Percentiles rank a stretch among this genome's conserved stretches.
phyloP scores from a whole-genome alignment of 2,888 invertebrate genomes.

The Xestia c-nigrum region DNA sequence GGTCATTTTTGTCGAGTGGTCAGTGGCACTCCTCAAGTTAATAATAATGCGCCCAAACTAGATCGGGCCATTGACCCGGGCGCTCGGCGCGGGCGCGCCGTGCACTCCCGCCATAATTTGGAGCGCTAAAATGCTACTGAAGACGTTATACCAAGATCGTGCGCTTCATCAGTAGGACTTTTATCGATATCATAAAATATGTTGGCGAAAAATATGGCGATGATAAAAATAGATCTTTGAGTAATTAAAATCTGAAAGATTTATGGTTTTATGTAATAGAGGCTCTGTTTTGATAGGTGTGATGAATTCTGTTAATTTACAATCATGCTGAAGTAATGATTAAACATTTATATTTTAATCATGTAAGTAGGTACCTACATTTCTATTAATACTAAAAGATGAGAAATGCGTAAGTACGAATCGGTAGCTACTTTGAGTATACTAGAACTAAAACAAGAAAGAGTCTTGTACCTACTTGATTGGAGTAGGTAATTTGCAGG shows the following conservation, averaged over 20 bases:
- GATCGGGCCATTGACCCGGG: constrained; percentile 88
- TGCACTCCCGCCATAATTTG: constrained; percentile 78
- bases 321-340: constrained; percentile 2
- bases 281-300: constrained; percentile 2
- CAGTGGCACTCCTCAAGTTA: constrained; percentile 84
- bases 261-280: constrained; percentile 9
- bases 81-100: constrained; percentile 82
- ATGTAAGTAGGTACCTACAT: no score
- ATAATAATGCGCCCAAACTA: constrained; percentile 90
- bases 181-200: constrained; percentile 37
- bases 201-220: constrained; percentile 6
- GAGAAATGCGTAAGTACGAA: neutral
- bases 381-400: neutral
- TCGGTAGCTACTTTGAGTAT: neutral
- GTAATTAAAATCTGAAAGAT: constrained; percentile 38
- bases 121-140: constrained; percentile 84
- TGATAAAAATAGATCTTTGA: constrained; percentile 17
- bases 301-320: constrained; percentile 11
- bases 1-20: constrained; percentile 79
- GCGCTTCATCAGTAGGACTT: constrained; percentile 34
- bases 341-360: neutral
- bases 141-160: constrained; percentile 46
- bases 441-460: constrained; percentile 20
- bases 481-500: constrained; percentile 27
- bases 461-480: constrained; percentile 34